These are phyloP conservation scores for Acrobasis consociella DNA, from an alignment of 2,888 invertebrate species.

Conservation along the genomic window DNA sequence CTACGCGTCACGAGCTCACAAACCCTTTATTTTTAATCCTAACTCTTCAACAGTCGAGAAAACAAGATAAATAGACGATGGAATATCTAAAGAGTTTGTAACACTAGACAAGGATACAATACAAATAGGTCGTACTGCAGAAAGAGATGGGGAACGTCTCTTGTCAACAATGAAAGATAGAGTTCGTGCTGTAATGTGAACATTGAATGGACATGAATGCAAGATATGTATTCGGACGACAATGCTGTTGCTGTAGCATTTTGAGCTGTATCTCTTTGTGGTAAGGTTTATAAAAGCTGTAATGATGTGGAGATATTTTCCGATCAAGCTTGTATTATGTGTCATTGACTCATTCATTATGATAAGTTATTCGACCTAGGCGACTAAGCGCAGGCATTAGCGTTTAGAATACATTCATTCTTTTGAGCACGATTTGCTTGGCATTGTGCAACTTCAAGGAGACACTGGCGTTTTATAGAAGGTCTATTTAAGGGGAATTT, in stretches of 20 bases:
- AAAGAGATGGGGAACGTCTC: slow-evolving; percentile 46
- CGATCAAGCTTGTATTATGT: slow-evolving; percentile 46
- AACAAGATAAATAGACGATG: slow-evolving; percentile 40
- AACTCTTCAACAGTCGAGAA: slow-evolving; percentile 45
- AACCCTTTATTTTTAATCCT: slow-evolving; percentile 37
- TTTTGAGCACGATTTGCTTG: slow-evolving; percentile 33
- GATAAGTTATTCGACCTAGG: slow-evolving; percentile 54
- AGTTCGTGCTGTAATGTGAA: slow-evolving; percentile 67
- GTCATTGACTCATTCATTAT: slow-evolving; percentile 67
- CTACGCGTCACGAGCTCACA: slow-evolving; percentile 30
- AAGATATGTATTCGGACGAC: slow-evolving; percentile 37
- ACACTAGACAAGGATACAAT: slow-evolving; percentile 35
- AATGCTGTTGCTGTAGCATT: slow-evolving; percentile 32
- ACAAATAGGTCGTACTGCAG: slow-evolving; percentile 21
- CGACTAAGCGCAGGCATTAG: slow-evolving; percentile 39
- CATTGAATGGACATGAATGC: slow-evolving; percentile 61
- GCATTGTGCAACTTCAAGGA: slow-evolving; percentile 6
- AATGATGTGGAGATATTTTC: slow-evolving; percentile 22
- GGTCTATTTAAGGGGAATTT: no score
- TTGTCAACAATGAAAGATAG: slow-evolving; percentile 69
- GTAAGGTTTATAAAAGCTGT: slow-evolving; percentile 29
- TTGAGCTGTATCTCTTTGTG: slow-evolving; percentile 29
- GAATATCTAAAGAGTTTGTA: slow-evolving; percentile 36
- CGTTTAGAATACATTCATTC: slow-evolving; percentile 32
- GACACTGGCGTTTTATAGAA: not conserved